phyloP scores from a whole-genome alignment of 1,140 invertebrate genomes.

The Hylaeus anthracinus region DNA sequence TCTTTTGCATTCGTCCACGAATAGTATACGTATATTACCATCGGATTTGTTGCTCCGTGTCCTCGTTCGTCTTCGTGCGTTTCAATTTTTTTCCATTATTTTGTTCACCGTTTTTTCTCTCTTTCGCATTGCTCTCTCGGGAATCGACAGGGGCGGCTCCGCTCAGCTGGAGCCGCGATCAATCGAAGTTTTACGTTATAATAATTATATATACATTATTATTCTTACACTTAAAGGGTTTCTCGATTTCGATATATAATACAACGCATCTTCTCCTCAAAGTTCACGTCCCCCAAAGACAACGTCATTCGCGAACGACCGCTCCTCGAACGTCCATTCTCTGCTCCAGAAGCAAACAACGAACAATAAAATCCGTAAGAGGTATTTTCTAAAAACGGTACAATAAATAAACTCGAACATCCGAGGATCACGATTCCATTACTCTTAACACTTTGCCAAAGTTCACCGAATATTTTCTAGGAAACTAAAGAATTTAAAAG shows the following conservation, averaged over 20 bases:
- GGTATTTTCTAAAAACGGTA: slow-evolving; percentile 18
- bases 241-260: slow-evolving; percentile 71
- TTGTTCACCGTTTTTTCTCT: neutral
- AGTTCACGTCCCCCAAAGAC: slow-evolving; percentile 46
- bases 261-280: slow-evolving; percentile 60
- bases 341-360: too few species aligned
- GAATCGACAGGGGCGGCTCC: slow-evolving; percentile 14
- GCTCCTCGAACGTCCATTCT: slow-evolving; percentile 24
- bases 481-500: too few species aligned
- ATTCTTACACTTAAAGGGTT: slow-evolving; percentile 73
- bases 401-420: slow-evolving; percentile 17
- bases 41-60: slow-evolving; percentile 40
- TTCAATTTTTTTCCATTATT: slow-evolving; percentile 39
- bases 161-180: slow-evolving; percentile 57
- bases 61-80: slow-evolving; percentile 32
- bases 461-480: too few species aligned
- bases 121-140: neutral
- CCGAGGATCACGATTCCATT: too few species aligned
- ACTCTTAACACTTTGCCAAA: too few species aligned
- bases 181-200: slow-evolving; percentile 71
- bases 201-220: slow-evolving; percentile 78
- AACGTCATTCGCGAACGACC: slow-evolving; percentile 55
- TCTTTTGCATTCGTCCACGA: slow-evolving; percentile 18
- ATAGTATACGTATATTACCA: neutral
- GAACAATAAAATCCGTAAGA: neutral